These are phyloP conservation scores for Poliocrania exsul DNA, from an alignment of 2,797 vertebrate genomes.

Conservation along the genomic window DNA sequence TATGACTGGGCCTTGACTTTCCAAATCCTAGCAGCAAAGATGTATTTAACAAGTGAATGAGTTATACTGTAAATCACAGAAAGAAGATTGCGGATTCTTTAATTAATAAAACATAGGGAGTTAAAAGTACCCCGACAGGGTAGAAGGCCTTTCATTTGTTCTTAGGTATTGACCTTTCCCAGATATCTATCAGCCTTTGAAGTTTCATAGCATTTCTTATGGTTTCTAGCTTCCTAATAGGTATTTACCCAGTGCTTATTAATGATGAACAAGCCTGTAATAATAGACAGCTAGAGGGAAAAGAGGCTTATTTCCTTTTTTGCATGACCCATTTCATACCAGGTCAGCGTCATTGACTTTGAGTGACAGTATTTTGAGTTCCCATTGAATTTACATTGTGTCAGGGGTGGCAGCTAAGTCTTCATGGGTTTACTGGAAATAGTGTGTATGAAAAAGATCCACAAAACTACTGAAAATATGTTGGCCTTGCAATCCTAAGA, in stretches of 20 bases:
- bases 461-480: not conserved
- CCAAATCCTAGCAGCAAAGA: not conserved
- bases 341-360: not conserved
- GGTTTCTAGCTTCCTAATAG: not conserved
- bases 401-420: not conserved
- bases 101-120: not conserved
- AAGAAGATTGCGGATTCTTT: not conserved
- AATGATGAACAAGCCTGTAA: constrained; percentile 28
- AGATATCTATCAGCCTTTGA: constrained; percentile 40
- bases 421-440: not conserved
- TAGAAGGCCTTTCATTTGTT: constrained; percentile 30
- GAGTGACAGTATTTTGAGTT: not conserved
- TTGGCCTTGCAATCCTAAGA: not conserved
- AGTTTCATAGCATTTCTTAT: constrained; percentile 14
- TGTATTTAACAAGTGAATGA: constrained; percentile 2
- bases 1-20: not conserved
- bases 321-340: not conserved
- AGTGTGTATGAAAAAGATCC: not conserved
- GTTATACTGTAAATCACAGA: not conserved
- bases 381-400: not conserved
- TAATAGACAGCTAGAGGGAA: constrained; percentile 1
- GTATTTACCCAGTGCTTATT: constrained; percentile 3
- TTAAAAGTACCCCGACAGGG: constrained; percentile 9
- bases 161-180: not conserved
- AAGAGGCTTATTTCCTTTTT: not conserved